Evolutionary conservation across 2,113 vertebrate species (phyloP).

Genomic region (Chrysemys picta): DNA sequence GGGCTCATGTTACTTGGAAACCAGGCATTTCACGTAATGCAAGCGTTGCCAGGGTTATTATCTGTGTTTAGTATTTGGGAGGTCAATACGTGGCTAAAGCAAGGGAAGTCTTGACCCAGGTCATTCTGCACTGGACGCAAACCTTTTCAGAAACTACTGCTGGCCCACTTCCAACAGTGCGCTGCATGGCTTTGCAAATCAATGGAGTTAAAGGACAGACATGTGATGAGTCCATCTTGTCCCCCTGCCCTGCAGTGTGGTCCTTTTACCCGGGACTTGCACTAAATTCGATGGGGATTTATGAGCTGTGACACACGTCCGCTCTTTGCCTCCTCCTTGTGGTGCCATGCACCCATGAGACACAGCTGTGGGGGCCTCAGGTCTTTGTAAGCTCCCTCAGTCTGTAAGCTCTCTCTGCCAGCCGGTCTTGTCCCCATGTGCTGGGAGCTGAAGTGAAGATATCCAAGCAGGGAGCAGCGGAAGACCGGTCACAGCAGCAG

Average conservation of each 20-base stretch:
- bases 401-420: neutral
- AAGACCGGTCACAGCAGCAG: neutral
- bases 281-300: neutral
- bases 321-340: neutral
- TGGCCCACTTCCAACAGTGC: neutral
- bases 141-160: neutral
- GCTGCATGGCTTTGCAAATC: neutral
- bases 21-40: neutral
- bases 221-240: neutral
- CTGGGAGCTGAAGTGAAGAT: too few species aligned
- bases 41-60: fast-evolving
- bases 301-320: neutral
- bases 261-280: neutral
- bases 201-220: too few species aligned
- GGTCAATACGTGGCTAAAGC: too few species aligned
- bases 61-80: neutral
- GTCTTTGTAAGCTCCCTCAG: neutral
- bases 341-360: neutral
- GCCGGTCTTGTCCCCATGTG: neutral
- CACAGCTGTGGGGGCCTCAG: neutral
- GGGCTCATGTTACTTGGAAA: neutral
- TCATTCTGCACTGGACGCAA: neutral
- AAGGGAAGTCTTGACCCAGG: neutral
- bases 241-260: neutral
- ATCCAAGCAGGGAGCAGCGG: too few species aligned